These are phyloP conservation scores for Enteromius mattozi DNA, from an alignment of 2,797 vertebrate species.

Conservation along the genomic window DNA sequence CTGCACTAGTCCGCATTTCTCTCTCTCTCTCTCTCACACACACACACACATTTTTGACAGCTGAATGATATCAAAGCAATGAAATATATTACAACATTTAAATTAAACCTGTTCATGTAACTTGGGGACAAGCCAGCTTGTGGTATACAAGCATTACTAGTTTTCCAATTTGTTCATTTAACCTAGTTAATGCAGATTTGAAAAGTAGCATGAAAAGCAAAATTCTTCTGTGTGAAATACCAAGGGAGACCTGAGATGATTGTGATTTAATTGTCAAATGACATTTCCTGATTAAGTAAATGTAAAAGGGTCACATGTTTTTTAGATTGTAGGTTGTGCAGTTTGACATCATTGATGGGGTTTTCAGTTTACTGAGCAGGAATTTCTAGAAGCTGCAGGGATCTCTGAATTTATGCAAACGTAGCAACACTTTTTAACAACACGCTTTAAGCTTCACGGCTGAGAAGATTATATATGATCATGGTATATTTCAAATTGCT, in stretches of 20 bases:
- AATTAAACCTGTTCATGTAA: background rate
- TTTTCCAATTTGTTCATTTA: background rate
- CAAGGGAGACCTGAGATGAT: background rate
- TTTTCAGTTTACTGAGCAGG: constrained; percentile 10
- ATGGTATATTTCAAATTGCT: background rate
- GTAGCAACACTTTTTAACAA: background rate
- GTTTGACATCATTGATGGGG: constrained; percentile 6
- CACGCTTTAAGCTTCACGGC: background rate
- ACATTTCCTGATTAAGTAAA: constrained; percentile 4
- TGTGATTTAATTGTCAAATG: background rate
- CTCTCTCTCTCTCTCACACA: too few relatives aligned
- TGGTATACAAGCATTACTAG: background rate
- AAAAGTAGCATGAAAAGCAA: constrained; percentile 1
- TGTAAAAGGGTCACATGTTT: constrained; percentile 7
- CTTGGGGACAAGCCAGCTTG: background rate
- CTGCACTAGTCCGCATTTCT: background rate
- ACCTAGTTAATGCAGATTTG: constrained; percentile 4
- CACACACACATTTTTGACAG: background rate
- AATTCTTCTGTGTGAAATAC: background rate
- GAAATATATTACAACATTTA: background rate
- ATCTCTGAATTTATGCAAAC: constrained; percentile 23
- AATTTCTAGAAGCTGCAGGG: constrained; percentile 28
- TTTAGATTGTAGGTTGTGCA: constrained; percentile 11
- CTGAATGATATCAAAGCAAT: background rate
- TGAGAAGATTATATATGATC: constrained; percentile 9